Evolutionary conservation across 2,888 invertebrate genomes (phyloP).

Genomic region (Rhabditophanes sp.): DNA sequence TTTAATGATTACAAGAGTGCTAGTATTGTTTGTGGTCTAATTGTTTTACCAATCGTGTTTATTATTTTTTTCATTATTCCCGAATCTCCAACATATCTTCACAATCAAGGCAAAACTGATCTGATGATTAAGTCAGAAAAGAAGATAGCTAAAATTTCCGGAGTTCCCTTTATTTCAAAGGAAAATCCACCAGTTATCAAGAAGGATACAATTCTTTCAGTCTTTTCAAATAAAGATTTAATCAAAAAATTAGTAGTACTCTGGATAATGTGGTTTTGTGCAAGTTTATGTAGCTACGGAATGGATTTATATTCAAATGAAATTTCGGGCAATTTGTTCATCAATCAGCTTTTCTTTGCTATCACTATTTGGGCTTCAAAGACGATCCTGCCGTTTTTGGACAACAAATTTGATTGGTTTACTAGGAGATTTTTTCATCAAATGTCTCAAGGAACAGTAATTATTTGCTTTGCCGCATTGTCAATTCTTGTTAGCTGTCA

Average conservation of each 20-base stretch:
- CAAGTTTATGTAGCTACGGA: slow-evolving; percentile 38
- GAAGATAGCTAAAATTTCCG: slow-evolving; percentile 31
- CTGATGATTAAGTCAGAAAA: slow-evolving; percentile 33
- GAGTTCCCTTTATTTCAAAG: slow-evolving; percentile 24
- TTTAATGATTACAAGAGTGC: slow-evolving; percentile 36
- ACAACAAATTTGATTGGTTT: slow-evolving; percentile 12
- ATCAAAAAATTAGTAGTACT: slow-evolving; percentile 27
- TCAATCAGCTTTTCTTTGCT: slow-evolving; percentile 40
- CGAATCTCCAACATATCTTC: slow-evolving; percentile 42
- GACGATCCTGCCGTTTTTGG: slow-evolving; percentile 14
- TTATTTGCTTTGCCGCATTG: slow-evolving; percentile 32
- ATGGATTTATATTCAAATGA: slow-evolving; percentile 37
- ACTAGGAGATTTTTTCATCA: slow-evolving; percentile 36
- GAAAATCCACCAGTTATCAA: slow-evolving; percentile 25
- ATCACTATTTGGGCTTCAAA: slow-evolving; percentile 37
- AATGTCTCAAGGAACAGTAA: slow-evolving; percentile 29
- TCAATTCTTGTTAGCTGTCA: slow-evolving; percentile 24
- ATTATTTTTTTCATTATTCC: slow-evolving; percentile 39
- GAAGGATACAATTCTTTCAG: slow-evolving; percentile 15
- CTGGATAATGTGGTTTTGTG: slow-evolving; percentile 41
- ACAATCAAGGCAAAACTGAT: slow-evolving; percentile 21
- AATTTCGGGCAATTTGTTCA: slow-evolving; percentile 32
- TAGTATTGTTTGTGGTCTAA: slow-evolving; percentile 27
- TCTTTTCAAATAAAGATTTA: slow-evolving; percentile 19
- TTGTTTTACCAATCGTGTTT: slow-evolving; percentile 31